Base-by-base conservation (phyloP, 2,888 invertebrate genomes). In the Brenthis ino region DNA sequence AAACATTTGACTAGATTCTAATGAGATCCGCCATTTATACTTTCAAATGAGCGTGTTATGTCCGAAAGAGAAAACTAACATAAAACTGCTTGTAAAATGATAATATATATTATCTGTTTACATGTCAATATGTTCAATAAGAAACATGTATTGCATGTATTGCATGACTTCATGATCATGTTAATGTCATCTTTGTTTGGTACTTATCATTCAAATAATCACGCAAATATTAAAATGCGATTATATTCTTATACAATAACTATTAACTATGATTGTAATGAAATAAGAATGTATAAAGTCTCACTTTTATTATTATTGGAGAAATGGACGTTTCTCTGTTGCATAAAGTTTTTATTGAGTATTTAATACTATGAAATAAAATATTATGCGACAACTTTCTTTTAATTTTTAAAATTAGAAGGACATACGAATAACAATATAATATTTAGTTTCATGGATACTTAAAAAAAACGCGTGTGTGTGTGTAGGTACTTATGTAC, bases 131-230 rank as follows among this genome's bases (percentile, higher is more conserved):
- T 50, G 50, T 50, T 28, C 60, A 60, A n/a, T 60, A 60, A 50
- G 60, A 50, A 63, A 24, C 63, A 20, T 13, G 63, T 53, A 16
- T 63, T 20, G 51, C 50, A 48, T 48, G 55, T 60, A n/a, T 57
- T 55, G 37, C 48, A 47, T 69, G 67, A 70, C 67, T 67, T 64
- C 64, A 60, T 67, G 67, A 28, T 28, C 50, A 12, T 64, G n/a
- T 47, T 69, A 55, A 60, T 57, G 24, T 20, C n/a, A 48, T 60
- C 50, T 37, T 54, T 47, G 48, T 48, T 28, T 14, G 24, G 8
- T 3, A 50, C 16, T 64, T 56, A 55, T 47, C 64, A 70, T 70
- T 64, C 50, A 70, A 50, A 64, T 64, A 24, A 57, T 43, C 20
- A 63, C 58, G 28, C 56, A 70, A 56, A 64, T 53, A 53, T 28